phyloP scores from a whole-genome alignment of 2,888 invertebrate species.

The Muschampia plurimacula region DNA sequence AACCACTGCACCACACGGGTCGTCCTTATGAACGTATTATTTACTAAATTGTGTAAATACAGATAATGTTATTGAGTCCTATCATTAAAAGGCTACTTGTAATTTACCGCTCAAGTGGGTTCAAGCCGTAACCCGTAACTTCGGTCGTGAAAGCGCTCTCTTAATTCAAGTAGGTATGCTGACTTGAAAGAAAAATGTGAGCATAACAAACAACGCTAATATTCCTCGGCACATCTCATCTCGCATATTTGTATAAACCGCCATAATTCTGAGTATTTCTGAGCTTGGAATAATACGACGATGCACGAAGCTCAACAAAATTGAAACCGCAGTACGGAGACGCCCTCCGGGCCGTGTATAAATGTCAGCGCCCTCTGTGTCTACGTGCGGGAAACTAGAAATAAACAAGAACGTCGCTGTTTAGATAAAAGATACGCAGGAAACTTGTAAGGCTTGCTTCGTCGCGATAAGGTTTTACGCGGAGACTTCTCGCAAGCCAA shows the following conservation, averaged over 20 bases:
- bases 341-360: slow-evolving; percentile 34
- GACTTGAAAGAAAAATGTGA: slow-evolving; percentile 26
- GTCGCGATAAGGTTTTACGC: neutral
- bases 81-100: neutral
- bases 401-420: slow-evolving; percentile 56
- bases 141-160: neutral
- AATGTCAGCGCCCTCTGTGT: slow-evolving; percentile 42
- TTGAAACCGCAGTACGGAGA: slow-evolving; percentile 24
- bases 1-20: no score
- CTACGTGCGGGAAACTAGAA: slow-evolving; percentile 41
- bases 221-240: slow-evolving; percentile 30
- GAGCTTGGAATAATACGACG: slow-evolving; percentile 32
- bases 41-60: neutral
- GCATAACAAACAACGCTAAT: slow-evolving; percentile 30
- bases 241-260: slow-evolving; percentile 34
- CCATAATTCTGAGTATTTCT: slow-evolving; percentile 36
- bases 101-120: neutral
- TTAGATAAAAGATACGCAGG: slow-evolving; percentile 62
- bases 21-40: neutral
- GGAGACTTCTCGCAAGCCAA: neutral
- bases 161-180: slow-evolving; percentile 8
- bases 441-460: slow-evolving; percentile 60
- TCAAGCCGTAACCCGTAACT: slow-evolving; percentile 2
- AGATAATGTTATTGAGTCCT: neutral
- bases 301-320: slow-evolving; percentile 22